A percentile compares a stretch with the other conserved stretches of the same genome.
Evolutionary conservation across 2,797 vertebrate genomes (phyloP).

Genomic region (Lutjanus campechanus): DNA sequence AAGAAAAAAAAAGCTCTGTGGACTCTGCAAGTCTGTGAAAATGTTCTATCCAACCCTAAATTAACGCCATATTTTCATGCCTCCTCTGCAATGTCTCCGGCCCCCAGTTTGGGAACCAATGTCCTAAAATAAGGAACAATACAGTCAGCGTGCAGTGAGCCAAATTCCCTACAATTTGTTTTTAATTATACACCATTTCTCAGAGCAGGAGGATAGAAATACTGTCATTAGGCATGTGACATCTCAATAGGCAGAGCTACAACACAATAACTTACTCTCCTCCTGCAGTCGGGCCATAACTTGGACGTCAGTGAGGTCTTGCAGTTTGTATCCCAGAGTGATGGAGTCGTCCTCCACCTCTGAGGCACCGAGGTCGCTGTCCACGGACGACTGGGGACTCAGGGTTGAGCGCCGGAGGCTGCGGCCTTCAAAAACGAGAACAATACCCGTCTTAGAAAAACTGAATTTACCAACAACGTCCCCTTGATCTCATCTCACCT

Average conservation of each 20-base stretch:
- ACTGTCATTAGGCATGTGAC: neutral
- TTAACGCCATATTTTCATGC: neutral
- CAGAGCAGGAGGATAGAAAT: neutral
- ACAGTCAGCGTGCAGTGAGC: neutral
- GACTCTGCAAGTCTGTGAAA: neutral
- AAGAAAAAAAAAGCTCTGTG: too few relatives aligned
- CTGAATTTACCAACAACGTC: neutral
- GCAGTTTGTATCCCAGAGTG: conserved; percentile 93
- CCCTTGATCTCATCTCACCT: neutral
- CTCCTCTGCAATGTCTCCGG: neutral
- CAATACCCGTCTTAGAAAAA: neutral
- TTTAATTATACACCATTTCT: conserved; percentile 13
- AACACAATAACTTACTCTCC: conserved; percentile 90
- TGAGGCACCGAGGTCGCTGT: conserved; percentile 88
- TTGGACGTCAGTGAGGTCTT: conserved; percentile 96
- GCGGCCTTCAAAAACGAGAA: conserved; percentile 46
- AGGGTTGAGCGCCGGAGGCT: conserved; percentile 82
- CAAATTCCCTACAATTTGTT: neutral
- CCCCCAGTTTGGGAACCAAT: neutral
- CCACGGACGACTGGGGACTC: conserved; percentile 90
- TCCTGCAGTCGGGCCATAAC: conserved; percentile 98
- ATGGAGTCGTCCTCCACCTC: conserved; percentile 92
- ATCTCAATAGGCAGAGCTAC: neutral
- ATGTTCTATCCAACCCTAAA: neutral
- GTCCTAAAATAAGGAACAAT: conserved; percentile 16